phyloP scores from a whole-genome alignment of 2,113 vertebrate species.

The Zosterops hypoxanthus region DNA sequence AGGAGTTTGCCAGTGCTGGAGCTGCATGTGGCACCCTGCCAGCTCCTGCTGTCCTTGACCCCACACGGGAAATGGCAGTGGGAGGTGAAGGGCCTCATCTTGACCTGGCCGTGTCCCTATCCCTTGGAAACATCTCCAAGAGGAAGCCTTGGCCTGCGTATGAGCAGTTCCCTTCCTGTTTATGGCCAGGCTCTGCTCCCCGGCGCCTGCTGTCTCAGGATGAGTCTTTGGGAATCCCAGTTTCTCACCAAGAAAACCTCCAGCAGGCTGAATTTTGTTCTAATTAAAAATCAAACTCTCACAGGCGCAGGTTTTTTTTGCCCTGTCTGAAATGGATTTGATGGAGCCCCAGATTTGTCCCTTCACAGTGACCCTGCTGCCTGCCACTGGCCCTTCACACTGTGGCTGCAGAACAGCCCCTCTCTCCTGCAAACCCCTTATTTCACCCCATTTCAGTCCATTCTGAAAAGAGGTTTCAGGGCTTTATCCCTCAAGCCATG shows the following conservation, averaged over 20 bases:
- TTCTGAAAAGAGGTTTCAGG: neutral
- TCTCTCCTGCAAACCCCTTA: neutral
- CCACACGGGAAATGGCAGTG: neutral
- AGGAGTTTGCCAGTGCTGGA: neutral
- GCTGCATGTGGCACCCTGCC: neutral
- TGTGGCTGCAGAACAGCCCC: neutral
- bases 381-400: neutral
- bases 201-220: neutral
- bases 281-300: neutral
- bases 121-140: neutral
- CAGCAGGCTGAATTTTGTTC: neutral
- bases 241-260: neutral
- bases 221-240: neutral
- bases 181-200: neutral
- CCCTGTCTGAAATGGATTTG: accelerated
- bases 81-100: neutral
- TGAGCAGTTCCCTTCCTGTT: slow-evolving; percentile 28
- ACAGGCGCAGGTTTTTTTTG: accelerated
- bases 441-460: neutral
- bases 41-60: neutral
- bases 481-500: neutral
- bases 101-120: neutral
- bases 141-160: neutral
- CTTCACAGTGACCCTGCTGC: accelerated
- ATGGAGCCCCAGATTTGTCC: accelerated